Evolutionary conservation across 1,140 invertebrate species (phyloP), one percentile per base, ranked within the genome.

Genomic region (Lasioglossum albipes): DNA sequence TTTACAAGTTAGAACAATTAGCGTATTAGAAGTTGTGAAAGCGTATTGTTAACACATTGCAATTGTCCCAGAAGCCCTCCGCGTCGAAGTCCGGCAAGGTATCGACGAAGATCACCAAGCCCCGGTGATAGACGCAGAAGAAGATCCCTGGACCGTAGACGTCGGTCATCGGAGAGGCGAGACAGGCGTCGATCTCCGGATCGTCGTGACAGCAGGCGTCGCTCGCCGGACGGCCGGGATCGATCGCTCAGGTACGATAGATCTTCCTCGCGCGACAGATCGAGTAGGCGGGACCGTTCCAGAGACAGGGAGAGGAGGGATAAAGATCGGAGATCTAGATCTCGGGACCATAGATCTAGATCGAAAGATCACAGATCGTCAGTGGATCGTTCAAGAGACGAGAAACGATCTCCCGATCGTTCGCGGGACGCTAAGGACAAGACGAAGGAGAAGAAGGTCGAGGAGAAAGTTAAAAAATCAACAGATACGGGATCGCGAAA

Each of bases 171-270:
- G 0, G 92, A 93, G 62, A 87, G 91, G 36, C 88, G 89, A 7
- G 92, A 93, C 61, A 84, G 92, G 49, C 91, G 91, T 49, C 88
- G 91, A 69, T 90, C 91, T 2, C 87, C 88, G 0, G 91, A 92
- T 75, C 90, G 85, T 70, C 91, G 91, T 16, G 91, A 91, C 62
- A 92, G 89, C 90, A 92, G 94, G 84, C 94, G 95, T 81, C 94
- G 94, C 82, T 95, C 95, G 62, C 92, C 94, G 62, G 91, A 91
- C 20, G 85, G 59, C 68, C 89, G 87, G 69, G 91, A 92, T 62
- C 85, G 91, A 77, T 89, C 88, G 7, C 87, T 85, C 79, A 90
- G 90, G 83, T 93, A 92, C 75, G 92, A 93, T 82, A 90, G 91
- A 83, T 93, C 92, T 45, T 89, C 85, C 31, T 93, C 92, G 45